phyloP scores from a whole-genome alignment of 2,113 vertebrate genomes.

The Rhabdornis inornatus region DNA sequence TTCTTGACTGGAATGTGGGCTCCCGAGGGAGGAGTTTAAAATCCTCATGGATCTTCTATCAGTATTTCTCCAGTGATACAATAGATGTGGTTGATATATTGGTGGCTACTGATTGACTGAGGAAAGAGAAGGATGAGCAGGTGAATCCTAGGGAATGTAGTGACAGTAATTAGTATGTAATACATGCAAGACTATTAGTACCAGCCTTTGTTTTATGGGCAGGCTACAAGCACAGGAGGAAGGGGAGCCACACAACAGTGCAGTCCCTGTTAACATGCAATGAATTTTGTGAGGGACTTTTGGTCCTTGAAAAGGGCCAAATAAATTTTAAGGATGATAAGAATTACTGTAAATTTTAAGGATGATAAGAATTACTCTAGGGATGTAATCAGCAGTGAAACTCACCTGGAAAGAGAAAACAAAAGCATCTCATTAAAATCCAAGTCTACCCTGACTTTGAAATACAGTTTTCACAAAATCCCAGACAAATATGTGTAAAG shows the following conservation, averaged over 20 bases:
- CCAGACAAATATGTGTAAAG: not conserved
- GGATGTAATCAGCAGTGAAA: not conserved
- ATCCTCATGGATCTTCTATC: not conserved
- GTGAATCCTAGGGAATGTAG: not conserved
- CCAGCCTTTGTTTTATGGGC: not conserved
- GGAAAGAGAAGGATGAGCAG: not conserved
- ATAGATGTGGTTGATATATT: not conserved
- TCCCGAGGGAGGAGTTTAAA: not conserved
- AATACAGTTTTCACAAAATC: not conserved
- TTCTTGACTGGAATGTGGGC: not conserved
- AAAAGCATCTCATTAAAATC: not conserved
- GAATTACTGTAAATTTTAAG: not conserved
- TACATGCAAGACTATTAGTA: not conserved
- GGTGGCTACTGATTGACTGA: not conserved
- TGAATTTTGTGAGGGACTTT: not conserved
- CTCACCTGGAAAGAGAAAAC: not conserved
- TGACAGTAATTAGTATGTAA: not conserved
- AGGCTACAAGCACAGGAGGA: not conserved
- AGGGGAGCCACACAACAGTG: not conserved
- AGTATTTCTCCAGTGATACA: not conserved
- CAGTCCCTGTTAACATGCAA: not conserved
- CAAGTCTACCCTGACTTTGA: not conserved
- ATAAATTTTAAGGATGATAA: not conserved
- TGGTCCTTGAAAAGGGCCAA: not conserved
- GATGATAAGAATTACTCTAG: not conserved